Base-by-base conservation (phyloP, 2,888 invertebrate genomes). In the Byasa hedistus region DNA sequence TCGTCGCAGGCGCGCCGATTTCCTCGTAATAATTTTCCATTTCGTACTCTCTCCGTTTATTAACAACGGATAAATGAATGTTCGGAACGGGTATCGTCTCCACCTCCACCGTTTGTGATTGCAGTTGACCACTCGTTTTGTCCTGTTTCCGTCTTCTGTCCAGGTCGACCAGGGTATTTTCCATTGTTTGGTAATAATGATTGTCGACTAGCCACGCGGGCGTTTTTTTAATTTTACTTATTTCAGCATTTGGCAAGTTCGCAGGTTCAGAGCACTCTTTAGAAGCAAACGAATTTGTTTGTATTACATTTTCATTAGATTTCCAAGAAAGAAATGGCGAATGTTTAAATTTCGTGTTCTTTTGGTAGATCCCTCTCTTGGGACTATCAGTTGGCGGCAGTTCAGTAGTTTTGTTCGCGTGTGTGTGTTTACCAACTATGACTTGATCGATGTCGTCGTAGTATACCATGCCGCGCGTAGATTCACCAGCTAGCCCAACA, bases 11-110 rank as follows among this genome's bases (percentile, higher is more conserved):
- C 71, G 80, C 75, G 0, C 89, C 90, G 24, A 91, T 91, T 80
- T 91, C 91, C 79, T 91, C 91, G 63, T 91, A 91, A 62, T 85
- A 82, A 69, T 91, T 89, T 69, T 91, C 91, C 52, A 75, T 76
- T 69, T 86, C 86, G 0, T 83, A 81, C 64, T 81, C 73, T 58
- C 76, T 79, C 70, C 80, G 76, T 44, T 70, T 69, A 55, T 71
- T 65, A 22, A 69, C 44, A 39, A 65, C 61, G 63, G 75, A 72
- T 65, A 75, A 21, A 67, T 81, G 80, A 2, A 79, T 72, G 69
- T 82, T 82, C 1, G 70, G 78, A 22, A 69, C 73, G n/a, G n/a
- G n/a, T n/a, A n/a, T n/a, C 12, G 61, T 68, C 12, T 3, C 65
- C 48, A 4, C 69, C 59, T 57, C 79, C 70, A 71, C 76, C 78